Base-by-base conservation (phyloP, 2,113 vertebrate species). In the Motacilla tschutschensis region DNA sequence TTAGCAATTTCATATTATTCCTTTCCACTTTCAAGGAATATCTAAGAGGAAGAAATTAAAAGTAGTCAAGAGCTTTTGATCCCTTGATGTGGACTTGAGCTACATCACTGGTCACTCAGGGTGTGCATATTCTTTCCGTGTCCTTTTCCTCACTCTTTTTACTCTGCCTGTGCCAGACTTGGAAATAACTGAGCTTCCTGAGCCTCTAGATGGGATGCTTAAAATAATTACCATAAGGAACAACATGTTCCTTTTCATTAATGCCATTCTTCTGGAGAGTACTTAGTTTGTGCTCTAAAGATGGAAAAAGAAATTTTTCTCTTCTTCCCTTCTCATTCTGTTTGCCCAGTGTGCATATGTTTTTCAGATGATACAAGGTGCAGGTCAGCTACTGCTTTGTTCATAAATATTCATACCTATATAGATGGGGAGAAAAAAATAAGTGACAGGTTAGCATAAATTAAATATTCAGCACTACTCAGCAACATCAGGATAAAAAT, bases 401-500 rank as follows among this genome's bases (percentile, higher is more conserved):
- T 92, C 46, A 73, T 93, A 86, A 91, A 76, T 91, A 90, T 90
- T 82, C 46, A 79, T 72, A 36, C 22, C 6, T 88, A 5, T 50
- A 50, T 46, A 65, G 63, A 75, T 33, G 29, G 18, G 12, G 15
- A 12, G 0, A 0, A 15, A 6, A 28, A 44, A 85, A 50, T 51
- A 79, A 75, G 10, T 91, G 88, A 69, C 35, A 85, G 46, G 75
- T 67, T 88, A 83, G 79, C 47, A 69, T 78, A 85, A 84, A 93
- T 74, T 72, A 90, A 90, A 78, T 75, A 86, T 90, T 94, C 73
- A 81, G 67, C 54, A 81, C 38, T 64, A 67, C 55, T 87, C 75
- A 83, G 82, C 60, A 89, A 80, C 33, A 59, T 79, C 31, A 51
- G 75, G 48, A 87, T 93, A 90, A 67, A 93, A 91, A 85, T 22